Base-by-base conservation (phyloP, 1,140 invertebrate genomes). In the Tyrophagus putrescentiae region DNA sequence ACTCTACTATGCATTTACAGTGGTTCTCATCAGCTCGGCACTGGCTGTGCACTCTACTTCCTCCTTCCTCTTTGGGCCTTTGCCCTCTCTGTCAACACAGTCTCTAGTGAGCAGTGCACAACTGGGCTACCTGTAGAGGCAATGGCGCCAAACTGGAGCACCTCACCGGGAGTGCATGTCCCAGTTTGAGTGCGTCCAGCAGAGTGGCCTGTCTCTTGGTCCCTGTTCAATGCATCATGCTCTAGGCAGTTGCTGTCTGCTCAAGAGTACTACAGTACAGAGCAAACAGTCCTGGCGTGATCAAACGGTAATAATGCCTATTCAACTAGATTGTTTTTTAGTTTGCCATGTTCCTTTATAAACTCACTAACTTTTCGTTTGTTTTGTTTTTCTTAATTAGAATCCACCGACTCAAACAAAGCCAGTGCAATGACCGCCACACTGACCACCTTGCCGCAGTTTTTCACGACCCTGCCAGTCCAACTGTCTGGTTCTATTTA, bases 241-340 rank as follows among this genome's bases (percentile, higher is more conserved):
- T 3, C 25, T 52, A 29, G 44, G 13, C n/a, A 52, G 48, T 52
- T 52, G 48, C 13, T 52, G 48, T 52, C n/a, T 52, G 48, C n/a
- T 52, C 13, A 39, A 21, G 21, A 39, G n/a, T n/a, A 39, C 13
- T 39, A 13, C 36, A 13, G 36, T 13, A 13, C 36, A 39, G 21
- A 39, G 13, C 13, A 39, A 39, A 39, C 36, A 13, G 36, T 13
- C 21, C 13, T 13, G 21, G 13, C 21, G 13, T 39, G 36, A 39
- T 39, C 36, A 39, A 39, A 21, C 36, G 36, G 36, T 39, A 39
- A 3, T n/a, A n/a, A n/a, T n/a, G n/a, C n/a, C n/a, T n/a, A n/a
- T n/a, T n/a, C 32, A 52, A 21, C 9, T 11, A 16, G 27, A 13
- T 39, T 21, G 13, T 13, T 39, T 39, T 28, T 9, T 48, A 48